Percentiles rank a stretch among this genome's conserved stretches.
Conservation (phyloP, 2,797 vertebrate genomes). For the Microcaecilia unicolor region DNA sequence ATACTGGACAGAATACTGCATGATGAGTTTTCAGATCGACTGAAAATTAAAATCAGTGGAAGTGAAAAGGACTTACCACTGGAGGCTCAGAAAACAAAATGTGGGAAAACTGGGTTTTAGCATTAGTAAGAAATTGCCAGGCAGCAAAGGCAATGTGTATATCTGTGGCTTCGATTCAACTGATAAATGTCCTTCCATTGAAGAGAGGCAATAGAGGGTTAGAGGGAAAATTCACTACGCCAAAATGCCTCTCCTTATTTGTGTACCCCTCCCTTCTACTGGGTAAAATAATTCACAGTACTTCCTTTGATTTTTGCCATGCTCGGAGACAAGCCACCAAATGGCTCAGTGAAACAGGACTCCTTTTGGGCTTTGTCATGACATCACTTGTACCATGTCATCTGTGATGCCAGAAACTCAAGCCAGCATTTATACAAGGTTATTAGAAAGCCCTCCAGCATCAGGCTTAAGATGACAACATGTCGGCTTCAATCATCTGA, state of each 20-base stretch:
- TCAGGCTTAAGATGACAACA: constrained; percentile 42
- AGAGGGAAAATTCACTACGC: neutral
- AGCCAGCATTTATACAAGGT: constrained; percentile 31
- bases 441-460: constrained; percentile 12
- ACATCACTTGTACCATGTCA: constrained; percentile 31
- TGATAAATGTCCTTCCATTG: too few species aligned
- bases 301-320: constrained; percentile 2
- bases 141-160: too few species aligned
- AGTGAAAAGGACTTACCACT: too few species aligned
- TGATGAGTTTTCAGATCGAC: too few species aligned
- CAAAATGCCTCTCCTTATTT: neutral
- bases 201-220: too few species aligned
- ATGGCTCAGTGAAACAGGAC: constrained; percentile 5
- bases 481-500: constrained; percentile 39
- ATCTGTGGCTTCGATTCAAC: too few species aligned
- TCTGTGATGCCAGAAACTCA: constrained; percentile 32
- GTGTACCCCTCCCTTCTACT: neutral
- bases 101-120: too few species aligned
- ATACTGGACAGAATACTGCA: too few species aligned
- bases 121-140: too few species aligned
- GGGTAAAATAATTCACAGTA: constrained; percentile 25
- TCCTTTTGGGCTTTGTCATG: constrained; percentile 28
- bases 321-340: constrained; percentile 3
- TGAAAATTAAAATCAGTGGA: too few species aligned
- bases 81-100: too few species aligned